Conservation (phyloP, 2,797 vertebrate species). For the Lophotriccus pileatus region DNA sequence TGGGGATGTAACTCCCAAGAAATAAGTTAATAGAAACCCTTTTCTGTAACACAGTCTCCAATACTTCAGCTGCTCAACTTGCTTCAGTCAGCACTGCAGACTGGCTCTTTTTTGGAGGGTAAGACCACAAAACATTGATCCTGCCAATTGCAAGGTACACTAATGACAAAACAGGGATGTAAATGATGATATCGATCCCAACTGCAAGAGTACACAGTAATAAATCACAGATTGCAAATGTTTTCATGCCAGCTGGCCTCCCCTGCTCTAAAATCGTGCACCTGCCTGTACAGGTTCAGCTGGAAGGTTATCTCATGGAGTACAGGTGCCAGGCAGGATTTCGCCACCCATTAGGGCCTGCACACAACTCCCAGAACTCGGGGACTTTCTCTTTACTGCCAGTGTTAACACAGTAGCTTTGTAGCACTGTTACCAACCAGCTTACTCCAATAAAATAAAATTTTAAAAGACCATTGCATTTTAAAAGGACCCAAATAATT, state of each 20-base stretch:
- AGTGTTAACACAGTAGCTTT: not conserved
- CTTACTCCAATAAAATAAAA: not conserved
- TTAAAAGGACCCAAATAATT: not conserved
- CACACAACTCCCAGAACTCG: not conserved
- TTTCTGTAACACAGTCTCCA: not conserved
- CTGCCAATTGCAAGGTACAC: not conserved
- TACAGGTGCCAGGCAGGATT: not conserved
- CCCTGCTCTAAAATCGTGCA: not conserved
- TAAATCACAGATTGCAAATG: not conserved
- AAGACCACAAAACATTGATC: not conserved
- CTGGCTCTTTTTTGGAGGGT: not conserved
- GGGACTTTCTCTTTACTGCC: not conserved
- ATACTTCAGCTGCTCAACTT: not conserved
- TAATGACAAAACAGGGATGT: not conserved
- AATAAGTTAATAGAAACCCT: not conserved
- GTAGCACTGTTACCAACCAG: not conserved
- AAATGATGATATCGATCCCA: not conserved
- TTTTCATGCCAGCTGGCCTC: not conserved
- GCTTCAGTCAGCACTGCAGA: not conserved
- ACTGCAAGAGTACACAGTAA: not conserved
- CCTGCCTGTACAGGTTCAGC: not conserved
- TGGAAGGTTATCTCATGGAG: not conserved
- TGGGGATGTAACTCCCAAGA: not conserved
- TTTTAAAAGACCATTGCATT: not conserved
- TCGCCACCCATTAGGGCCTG: not conserved